A percentile compares a stretch with the other conserved stretches of the same genome.
phyloP scores from a whole-genome alignment of 92 coral and sea anemone genomes.

The Umimayanthus kanabou region DNA sequence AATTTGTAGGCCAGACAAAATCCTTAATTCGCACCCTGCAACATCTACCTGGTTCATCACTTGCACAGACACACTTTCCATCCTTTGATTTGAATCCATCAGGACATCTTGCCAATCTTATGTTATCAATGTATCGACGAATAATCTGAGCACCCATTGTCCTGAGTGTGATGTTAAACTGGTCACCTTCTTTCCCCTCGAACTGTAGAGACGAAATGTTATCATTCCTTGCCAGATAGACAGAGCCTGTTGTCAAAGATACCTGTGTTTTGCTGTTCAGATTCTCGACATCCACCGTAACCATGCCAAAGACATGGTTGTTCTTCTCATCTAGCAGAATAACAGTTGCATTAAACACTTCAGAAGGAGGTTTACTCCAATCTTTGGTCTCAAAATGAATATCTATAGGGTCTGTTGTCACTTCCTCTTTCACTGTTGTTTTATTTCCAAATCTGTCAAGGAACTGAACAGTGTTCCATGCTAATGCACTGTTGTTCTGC shows the following conservation, averaged over 20 bases:
- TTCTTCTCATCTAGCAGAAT: conserved; percentile 76
- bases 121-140: conserved; percentile 39
- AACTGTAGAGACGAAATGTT: conserved; percentile 50
- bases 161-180: conserved; percentile 53
- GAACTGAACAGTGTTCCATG: conserved; percentile 74
- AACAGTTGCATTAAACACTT: conserved; percentile 67
- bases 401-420: conserved; percentile 78
- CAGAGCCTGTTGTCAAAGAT: conserved; percentile 57
- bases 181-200: conserved; percentile 51
- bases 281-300: conserved; percentile 48
- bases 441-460: conserved; percentile 46
- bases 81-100: conserved; percentile 56
- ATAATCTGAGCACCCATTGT: conserved; percentile 67
- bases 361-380: conserved; percentile 78
- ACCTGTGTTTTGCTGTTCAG: conserved; percentile 21
- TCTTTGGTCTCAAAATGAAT: conserved; percentile 53
- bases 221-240: conserved; percentile 62
- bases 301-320: conserved; percentile 74
- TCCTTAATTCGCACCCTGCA: no score
- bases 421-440: conserved; percentile 53
- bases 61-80: conserved; percentile 64
- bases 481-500: conserved; percentile 58
- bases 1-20: no score
- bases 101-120: conserved; percentile 59
- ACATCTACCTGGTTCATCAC: conserved; percentile 11